These are phyloP conservation scores for Plestiodon gilberti DNA, from an alignment of 2,113 vertebrate genomes.

Conservation along the genomic window DNA sequence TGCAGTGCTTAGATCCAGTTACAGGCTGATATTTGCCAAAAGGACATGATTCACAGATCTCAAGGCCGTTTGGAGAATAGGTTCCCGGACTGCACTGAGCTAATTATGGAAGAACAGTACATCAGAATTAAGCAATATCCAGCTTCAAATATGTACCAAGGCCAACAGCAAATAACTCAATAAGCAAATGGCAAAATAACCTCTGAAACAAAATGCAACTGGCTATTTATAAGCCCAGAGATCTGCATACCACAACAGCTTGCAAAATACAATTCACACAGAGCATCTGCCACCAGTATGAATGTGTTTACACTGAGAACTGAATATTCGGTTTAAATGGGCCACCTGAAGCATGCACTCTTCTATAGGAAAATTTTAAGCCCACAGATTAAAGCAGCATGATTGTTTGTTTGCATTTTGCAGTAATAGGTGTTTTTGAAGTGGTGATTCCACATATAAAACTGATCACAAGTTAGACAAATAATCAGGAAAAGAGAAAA, in stretches of 20 bases:
- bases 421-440: background rate
- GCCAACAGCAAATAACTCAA: background rate
- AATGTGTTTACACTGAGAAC: background rate
- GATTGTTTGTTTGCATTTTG: background rate
- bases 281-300: background rate
- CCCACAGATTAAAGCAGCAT: background rate
- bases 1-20: constrained; percentile 84
- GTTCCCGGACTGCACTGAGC: constrained; percentile 94
- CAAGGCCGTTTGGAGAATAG: constrained; percentile 90
- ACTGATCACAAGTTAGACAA: background rate
- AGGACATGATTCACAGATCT: constrained; percentile 95
- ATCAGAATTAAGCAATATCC: constrained; percentile 18
- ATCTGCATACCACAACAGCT: background rate
- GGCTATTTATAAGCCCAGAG: background rate
- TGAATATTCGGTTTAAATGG: constrained; percentile 9
- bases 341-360: background rate
- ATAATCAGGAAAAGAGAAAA: background rate
- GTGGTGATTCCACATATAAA: background rate
- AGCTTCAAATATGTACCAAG: constrained; percentile 3
- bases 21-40: constrained; percentile 89
- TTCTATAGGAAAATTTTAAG: background rate
- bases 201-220: background rate
- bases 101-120: constrained; percentile 67
- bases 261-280: background rate
- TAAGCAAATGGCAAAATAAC: background rate